Evolutionary conservation across 2,113 vertebrate species (phyloP).

Genomic region (Pseudorasbora parva): DNA sequence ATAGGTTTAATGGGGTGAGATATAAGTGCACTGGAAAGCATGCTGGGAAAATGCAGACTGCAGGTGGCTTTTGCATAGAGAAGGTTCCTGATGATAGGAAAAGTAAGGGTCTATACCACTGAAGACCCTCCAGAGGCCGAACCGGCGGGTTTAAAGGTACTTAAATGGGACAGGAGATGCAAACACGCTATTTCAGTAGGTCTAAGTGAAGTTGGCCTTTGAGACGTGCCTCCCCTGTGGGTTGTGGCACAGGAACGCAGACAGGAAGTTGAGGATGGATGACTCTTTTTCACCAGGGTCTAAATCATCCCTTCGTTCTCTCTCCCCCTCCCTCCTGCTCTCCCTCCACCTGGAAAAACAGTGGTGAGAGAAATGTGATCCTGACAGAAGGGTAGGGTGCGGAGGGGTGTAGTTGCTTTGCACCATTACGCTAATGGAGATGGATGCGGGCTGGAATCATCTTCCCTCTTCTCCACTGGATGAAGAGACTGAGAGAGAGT

Average conservation of each 20-base stretch:
- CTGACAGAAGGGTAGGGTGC: constrained; percentile 40
- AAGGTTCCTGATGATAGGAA: constrained; percentile 3
- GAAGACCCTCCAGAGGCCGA: neutral
- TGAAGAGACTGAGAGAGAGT: constrained; percentile 22
- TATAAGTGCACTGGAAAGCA: neutral
- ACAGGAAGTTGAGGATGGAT: constrained; percentile 64
- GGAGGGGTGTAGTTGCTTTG: constrained; percentile 58
- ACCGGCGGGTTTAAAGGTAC: neutral
- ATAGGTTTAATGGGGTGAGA: constrained; percentile 25
- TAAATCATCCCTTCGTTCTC: constrained; percentile 61
- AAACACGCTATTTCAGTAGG: constrained; percentile 18
- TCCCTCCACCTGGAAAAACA: constrained; percentile 74
- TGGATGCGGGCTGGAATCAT: constrained; percentile 73
- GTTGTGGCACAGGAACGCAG: constrained; percentile 58
- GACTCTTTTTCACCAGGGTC: constrained; percentile 56
- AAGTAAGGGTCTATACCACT: neutral
- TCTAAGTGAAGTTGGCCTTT: constrained; percentile 31
- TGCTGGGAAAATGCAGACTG: constrained; percentile 35
- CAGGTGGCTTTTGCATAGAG: constrained; percentile 13
- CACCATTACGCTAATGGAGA: constrained; percentile 77
- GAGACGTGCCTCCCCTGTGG: constrained; percentile 42
- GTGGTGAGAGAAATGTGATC: constrained; percentile 71
- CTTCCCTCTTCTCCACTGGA: constrained; percentile 56
- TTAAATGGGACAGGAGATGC: constrained; percentile 9
- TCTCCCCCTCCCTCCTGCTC: constrained; percentile 45